Percentiles rank a stretch among this genome's conserved stretches.
These are phyloP conservation scores for Chirona hameri DNA, from an alignment of 2,888 invertebrate genomes.

Conservation along the genomic window DNA sequence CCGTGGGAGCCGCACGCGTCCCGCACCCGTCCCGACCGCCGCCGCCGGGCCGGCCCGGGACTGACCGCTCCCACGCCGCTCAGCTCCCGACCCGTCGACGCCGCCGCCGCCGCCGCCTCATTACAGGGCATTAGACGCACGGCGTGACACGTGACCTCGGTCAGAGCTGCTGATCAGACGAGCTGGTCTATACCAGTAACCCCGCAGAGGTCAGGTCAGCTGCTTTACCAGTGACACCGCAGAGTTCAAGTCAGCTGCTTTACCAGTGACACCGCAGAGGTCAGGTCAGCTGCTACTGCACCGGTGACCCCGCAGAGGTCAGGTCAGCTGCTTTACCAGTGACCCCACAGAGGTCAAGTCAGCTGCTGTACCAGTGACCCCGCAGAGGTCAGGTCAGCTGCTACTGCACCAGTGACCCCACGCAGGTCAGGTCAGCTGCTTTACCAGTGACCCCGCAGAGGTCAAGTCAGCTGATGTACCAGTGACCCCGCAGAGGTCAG, in stretches of 20 bases:
- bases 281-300: too few species aligned
- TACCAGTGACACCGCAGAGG: too few species aligned
- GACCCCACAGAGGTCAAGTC: background rate
- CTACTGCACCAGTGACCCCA: too few species aligned
- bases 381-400: too few species aligned
- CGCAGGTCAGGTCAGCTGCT: too few species aligned
- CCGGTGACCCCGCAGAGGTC: too few species aligned
- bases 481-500: too few species aligned
- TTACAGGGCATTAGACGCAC: background rate
- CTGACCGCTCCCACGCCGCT: background rate
- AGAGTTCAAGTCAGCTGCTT: too few species aligned
- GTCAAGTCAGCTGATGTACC: too few species aligned
- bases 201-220: background rate
- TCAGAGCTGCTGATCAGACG: background rate
- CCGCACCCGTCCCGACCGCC: background rate
- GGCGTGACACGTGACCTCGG: background rate
- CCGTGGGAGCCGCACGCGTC: conserved; percentile 5
- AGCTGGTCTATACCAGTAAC: background rate
- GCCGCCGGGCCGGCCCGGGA: background rate
- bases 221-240: too few species aligned
- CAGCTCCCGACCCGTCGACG: background rate
- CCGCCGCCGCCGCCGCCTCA: conserved; percentile 3
- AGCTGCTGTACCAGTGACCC: too few species aligned
- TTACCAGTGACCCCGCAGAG: too few species aligned
- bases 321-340: background rate